These are phyloP conservation scores for Brachycybe producta DNA, from an alignment of 2,888 invertebrate species.

Conservation along the genomic window DNA sequence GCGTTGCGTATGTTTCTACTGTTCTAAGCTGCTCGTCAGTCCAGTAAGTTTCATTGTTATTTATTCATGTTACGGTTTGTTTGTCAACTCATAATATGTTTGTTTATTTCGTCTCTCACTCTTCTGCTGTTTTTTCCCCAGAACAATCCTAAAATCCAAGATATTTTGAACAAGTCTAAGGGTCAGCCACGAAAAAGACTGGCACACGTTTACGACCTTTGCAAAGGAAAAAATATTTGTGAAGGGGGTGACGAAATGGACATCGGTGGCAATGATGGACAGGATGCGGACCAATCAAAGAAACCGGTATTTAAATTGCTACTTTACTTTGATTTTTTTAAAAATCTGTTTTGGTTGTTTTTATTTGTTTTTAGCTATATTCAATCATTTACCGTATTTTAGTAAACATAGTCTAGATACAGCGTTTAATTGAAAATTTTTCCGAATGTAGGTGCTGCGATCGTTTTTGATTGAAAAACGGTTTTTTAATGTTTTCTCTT, in stretches of 20 bases:
- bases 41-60: slow-evolving; percentile 54
- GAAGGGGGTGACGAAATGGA: slow-evolving; percentile 99
- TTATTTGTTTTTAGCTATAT: too few relatives aligned
- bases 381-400: too few relatives aligned
- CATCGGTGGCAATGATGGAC: slow-evolving; percentile 47
- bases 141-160: slow-evolving; percentile 83
- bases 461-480: too few relatives aligned
- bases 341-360: too few relatives aligned
- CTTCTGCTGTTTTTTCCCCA: slow-evolving; percentile 28
- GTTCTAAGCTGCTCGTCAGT: slow-evolving; percentile 90
- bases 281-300: slow-evolving; percentile 22
- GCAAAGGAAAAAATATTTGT: slow-evolving; percentile 95
- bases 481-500: too few relatives aligned
- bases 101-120: background rate
- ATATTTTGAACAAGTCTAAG: slow-evolving; percentile 88
- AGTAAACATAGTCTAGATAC: too few relatives aligned
- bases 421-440: too few relatives aligned
- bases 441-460: too few relatives aligned
- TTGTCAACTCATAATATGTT: background rate
- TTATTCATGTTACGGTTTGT: background rate
- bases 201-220: slow-evolving; percentile 90
- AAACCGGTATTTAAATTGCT: slow-evolving; percentile 22
- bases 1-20: slow-evolving; percentile 98
- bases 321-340: background rate
- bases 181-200: slow-evolving; percentile 89